These are phyloP conservation scores for Chrysomela aeneicollis DNA, from an alignment of 2,888 invertebrate species.

Conservation along the genomic window DNA sequence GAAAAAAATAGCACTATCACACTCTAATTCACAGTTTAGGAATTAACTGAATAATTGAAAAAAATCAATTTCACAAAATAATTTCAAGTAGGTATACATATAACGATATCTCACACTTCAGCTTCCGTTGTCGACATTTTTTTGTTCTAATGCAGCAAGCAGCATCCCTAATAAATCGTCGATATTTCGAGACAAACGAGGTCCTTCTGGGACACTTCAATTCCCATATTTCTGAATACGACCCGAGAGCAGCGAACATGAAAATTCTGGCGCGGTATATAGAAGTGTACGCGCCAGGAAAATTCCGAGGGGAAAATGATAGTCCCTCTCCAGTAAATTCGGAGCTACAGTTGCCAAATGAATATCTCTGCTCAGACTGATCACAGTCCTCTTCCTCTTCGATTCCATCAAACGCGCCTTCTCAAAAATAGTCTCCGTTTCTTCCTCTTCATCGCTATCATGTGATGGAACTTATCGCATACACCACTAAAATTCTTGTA, in stretches of 20 bases:
- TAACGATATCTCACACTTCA: neutral
- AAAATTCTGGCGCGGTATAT: neutral
- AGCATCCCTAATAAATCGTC: neutral
- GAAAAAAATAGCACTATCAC: too few species aligned
- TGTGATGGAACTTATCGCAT: too few species aligned
- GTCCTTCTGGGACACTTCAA: conserved; percentile 3
- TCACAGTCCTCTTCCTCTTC: too few species aligned
- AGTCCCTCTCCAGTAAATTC: neutral
- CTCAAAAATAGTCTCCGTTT: too few species aligned
- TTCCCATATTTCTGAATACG: neutral
- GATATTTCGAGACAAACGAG: neutral
- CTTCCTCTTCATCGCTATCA: too few species aligned
- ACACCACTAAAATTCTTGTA: too few species aligned
- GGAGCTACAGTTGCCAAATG: neutral
- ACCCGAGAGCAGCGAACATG: neutral
- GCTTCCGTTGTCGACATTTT: neutral
- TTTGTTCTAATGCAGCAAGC: neutral
- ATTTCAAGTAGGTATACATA: too few species aligned
- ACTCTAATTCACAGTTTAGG: too few species aligned
- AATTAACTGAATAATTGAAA: too few species aligned
- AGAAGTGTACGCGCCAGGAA: neutral
- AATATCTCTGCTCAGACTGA: neutral
- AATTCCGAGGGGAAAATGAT: neutral
- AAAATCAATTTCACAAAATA: too few species aligned
- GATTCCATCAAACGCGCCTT: too few species aligned